A percentile compares a stretch with the other conserved stretches of the same genome.
phyloP scores from a whole-genome alignment of 1,140 invertebrate species.

The Tetragonula clypearis region DNA sequence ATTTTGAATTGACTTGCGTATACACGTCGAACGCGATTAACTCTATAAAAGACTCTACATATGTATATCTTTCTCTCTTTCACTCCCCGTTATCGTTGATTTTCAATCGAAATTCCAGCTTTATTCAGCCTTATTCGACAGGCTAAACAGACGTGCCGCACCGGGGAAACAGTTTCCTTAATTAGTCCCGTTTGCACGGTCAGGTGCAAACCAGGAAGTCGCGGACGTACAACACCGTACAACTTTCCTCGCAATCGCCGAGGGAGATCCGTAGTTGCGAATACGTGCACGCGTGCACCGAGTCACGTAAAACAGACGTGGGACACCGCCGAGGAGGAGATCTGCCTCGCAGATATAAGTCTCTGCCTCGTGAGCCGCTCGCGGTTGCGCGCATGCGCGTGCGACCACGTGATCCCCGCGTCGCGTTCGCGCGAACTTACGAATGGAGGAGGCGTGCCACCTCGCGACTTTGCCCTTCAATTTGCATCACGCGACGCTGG shows the following conservation, averaged over 20 bases:
- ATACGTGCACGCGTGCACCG: neutral
- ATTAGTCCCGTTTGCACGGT: constrained; percentile 34
- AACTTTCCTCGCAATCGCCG: neutral
- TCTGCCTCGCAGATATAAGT: neutral
- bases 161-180: constrained; percentile 37
- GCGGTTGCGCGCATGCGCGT: neutral
- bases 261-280: constrained; percentile 18
- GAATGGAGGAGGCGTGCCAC: neutral
- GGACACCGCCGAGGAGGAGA: constrained; percentile 1
- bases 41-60: neutral
- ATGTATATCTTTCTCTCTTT: too few relatives aligned
- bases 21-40: too few relatives aligned
- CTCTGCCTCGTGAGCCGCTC: too few relatives aligned
- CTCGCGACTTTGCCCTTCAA: neutral
- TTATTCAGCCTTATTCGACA: constrained; percentile 10
- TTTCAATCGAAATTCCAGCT: constrained; percentile 1
- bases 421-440: neutral
- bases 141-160: constrained; percentile 3
- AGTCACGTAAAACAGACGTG: neutral
- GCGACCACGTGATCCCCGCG: neutral
- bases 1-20: too few relatives aligned
- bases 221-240: neutral
- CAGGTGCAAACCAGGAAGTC: constrained; percentile 48
- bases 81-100: neutral
- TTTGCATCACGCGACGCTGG: neutral